phyloP scores from a whole-genome alignment of 2,888 invertebrate genomes.

The Pollenia angustigena region DNA sequence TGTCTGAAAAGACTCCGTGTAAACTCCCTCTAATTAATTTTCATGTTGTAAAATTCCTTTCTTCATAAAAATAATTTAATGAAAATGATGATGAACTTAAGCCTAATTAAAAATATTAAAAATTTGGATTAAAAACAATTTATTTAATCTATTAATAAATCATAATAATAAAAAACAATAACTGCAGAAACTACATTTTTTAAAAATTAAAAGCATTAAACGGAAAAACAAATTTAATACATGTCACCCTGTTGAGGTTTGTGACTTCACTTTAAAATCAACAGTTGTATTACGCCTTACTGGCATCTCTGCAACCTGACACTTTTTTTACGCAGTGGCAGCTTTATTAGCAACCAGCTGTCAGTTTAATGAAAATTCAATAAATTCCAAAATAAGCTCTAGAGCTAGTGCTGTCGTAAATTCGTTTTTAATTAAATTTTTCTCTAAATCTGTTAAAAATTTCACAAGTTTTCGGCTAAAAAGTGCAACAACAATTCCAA shows the following conservation, averaged over 20 bases:
- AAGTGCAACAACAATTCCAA: conserved; percentile 33
- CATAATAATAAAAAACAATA: no score
- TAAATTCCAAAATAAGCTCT: conserved; percentile 74
- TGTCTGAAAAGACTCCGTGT: no score
- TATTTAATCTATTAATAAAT: no score
- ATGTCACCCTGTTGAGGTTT: conserved; percentile 21
- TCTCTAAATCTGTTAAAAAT: conserved; percentile 54
- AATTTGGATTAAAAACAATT: no score
- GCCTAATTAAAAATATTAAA: no score
- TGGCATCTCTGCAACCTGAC: not conserved
- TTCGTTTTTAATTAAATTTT: conserved; percentile 70
- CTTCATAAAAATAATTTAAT: no score
- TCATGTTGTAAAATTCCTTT: no score
- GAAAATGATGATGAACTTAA: no score
- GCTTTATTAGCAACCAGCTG: conserved; percentile 59
- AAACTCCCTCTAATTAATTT: no score
- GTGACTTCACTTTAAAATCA: not conserved
- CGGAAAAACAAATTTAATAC: no score
- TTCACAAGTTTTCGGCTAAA: conserved; percentile 52
- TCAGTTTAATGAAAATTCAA: conserved; percentile 76
- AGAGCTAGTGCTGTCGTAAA: conserved; percentile 66
- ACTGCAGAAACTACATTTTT: not conserved
- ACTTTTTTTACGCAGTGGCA: conserved; percentile 28
- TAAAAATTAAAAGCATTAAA: not conserved
- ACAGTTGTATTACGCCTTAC: not conserved